These are phyloP conservation scores for Bombus haemorrhoidalis DNA, from an alignment of 1,140 invertebrate genomes.

Conservation along the genomic window DNA sequence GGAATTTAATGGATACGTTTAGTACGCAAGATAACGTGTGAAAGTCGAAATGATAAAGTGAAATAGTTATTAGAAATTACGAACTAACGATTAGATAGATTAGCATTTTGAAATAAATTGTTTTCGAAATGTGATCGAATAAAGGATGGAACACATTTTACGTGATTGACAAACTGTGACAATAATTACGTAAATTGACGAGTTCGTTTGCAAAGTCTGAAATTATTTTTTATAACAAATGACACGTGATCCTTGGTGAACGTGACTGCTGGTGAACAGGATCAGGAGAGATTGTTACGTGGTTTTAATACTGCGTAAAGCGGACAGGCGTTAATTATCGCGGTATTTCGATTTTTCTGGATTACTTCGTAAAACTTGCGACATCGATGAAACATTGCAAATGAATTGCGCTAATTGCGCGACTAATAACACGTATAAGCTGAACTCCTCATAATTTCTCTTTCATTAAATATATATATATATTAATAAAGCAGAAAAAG, in stretches of 20 bases:
- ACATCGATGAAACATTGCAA: constrained; percentile 55
- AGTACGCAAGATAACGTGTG: too few species aligned
- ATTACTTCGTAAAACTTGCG: constrained; percentile 50
- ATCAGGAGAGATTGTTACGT: constrained; percentile 30
- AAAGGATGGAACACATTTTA: too few species aligned
- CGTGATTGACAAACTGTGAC: neutral
- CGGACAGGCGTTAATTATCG: constrained; percentile 55
- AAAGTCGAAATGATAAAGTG: neutral
- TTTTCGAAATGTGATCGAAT: too few species aligned
- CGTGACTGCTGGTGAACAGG: neutral
- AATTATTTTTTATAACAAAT: constrained; percentile 15
- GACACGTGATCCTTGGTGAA: constrained; percentile 13
- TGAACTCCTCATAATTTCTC: neutral
- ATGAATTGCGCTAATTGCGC: constrained; percentile 62
- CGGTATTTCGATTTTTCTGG: constrained; percentile 47
- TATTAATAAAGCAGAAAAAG: too few species aligned
- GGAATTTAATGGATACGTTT: too few species aligned
- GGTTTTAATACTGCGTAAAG: constrained; percentile 38
- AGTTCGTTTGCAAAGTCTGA: neutral
- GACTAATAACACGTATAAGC: neutral
- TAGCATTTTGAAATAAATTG: too few species aligned
- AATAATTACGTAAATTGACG: neutral
- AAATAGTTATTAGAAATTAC: neutral
- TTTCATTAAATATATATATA: neutral
- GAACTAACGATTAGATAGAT: too few species aligned